These are phyloP conservation scores for Branchinecta lindahli DNA, from an alignment of 1,140 invertebrate genomes.

Conservation along the genomic window DNA sequence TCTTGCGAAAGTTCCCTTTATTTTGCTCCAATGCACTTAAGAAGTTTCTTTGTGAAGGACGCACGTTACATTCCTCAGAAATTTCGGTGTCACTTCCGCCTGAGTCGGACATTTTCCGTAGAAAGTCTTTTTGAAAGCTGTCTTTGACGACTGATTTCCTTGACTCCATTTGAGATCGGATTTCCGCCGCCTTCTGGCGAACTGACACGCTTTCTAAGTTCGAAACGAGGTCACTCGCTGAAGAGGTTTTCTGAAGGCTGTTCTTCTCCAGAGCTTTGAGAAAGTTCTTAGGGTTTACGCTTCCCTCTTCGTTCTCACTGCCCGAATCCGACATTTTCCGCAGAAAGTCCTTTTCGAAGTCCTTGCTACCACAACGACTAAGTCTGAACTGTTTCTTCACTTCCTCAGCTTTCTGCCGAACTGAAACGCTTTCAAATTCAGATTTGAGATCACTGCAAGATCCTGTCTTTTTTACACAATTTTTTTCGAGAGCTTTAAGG, in stretches of 20 bases:
- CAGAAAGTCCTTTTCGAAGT: neutral
- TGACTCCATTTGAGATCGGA: neutral
- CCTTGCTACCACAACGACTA: neutral
- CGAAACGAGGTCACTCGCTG: neutral
- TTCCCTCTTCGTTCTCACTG: neutral
- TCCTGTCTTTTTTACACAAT: neutral
- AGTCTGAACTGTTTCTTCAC: neutral
- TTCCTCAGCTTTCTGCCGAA: neutral
- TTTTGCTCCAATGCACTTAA: neutral
- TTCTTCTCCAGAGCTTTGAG: neutral
- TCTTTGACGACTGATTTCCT: neutral
- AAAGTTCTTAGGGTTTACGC: neutral
- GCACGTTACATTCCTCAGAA: neutral
- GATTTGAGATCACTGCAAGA: neutral
- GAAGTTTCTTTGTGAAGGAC: neutral
- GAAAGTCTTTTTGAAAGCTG: slow-evolving; percentile 2
- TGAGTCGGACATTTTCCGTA: neutral
- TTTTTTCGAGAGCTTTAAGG: neutral
- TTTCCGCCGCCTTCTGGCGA: neutral
- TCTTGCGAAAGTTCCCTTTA: neutral
- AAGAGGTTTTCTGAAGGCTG: neutral
- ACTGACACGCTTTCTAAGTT: neutral
- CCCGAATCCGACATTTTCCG: neutral
- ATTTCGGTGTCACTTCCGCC: neutral
- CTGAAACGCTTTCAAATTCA: neutral